Evolutionary conservation across 2,888 invertebrate species (phyloP).

Genomic region (Pedicia rivosa): DNA sequence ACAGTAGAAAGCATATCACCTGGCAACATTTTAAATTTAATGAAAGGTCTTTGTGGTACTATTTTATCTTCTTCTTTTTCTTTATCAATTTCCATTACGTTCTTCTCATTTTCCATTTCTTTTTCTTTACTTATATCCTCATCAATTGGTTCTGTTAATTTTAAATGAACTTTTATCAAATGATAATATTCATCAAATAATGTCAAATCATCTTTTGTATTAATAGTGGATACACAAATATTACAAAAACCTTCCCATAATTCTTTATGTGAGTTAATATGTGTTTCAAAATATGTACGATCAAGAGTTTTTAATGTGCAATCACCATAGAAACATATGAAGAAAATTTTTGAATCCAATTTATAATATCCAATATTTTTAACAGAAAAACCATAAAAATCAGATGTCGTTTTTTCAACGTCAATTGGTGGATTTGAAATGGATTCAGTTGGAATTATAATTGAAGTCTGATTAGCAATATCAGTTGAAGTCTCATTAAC

Average conservation of each 20-base stretch:
- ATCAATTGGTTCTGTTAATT: neutral
- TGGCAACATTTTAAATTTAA: too few relatives aligned
- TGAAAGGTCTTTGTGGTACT: too few relatives aligned
- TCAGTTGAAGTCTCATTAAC: neutral
- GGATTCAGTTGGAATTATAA: too few relatives aligned
- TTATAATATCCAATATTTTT: too few relatives aligned
- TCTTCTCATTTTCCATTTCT: too few relatives aligned
- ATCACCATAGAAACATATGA: constrained; percentile 19
- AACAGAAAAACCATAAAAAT: too few relatives aligned
- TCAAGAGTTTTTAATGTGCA: constrained; percentile 24
- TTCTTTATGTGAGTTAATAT: constrained; percentile 23
- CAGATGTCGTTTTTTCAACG: too few relatives aligned
- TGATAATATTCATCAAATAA: constrained; percentile 20
- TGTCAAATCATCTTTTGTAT: constrained; percentile 4
- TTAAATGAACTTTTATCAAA: constrained; percentile 17
- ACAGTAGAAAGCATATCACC: too few relatives aligned
- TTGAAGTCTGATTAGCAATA: too few relatives aligned
- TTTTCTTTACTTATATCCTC: neutral
- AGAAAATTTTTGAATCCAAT: neutral
- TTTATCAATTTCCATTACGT: too few relatives aligned
- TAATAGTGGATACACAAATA: constrained; percentile 27
- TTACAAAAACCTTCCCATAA: constrained; percentile 40
- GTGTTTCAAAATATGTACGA: constrained; percentile 21
- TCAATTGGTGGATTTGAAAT: too few relatives aligned
- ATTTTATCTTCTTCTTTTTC: too few relatives aligned